These are phyloP conservation scores for Lutjanus erythropterus DNA, from an alignment of 2,113 vertebrate genomes.

Conservation along the genomic window DNA sequence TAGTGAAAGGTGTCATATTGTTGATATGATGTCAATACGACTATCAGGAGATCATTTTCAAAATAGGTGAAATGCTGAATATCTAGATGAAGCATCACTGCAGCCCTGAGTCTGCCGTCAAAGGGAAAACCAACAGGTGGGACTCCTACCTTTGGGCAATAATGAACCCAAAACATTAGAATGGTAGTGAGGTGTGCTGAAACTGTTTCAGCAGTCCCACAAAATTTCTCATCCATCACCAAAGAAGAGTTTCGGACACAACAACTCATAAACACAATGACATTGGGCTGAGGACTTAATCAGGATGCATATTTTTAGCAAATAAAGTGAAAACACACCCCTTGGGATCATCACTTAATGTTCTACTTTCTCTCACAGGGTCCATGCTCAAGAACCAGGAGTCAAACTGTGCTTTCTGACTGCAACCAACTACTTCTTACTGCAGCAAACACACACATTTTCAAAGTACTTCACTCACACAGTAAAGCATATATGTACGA, in stretches of 20 bases:
- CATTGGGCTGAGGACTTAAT: slow-evolving; percentile 8
- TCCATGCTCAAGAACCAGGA: slow-evolving; percentile 3
- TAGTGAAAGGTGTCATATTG: too few relatives aligned
- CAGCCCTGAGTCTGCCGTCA: too few relatives aligned
- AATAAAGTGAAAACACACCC: slow-evolving; percentile 8
- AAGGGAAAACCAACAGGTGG: slow-evolving; percentile 17
- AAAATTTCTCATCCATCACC: not conserved
- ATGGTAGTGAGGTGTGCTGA: not conserved
- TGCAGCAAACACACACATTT: slow-evolving; percentile 8
- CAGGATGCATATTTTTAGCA: slow-evolving; percentile 38
- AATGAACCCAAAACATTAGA: slow-evolving; percentile 10
- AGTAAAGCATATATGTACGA: not conserved
- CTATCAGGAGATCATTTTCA: too few relatives aligned
- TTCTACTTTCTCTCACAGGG: slow-evolving; percentile 6
- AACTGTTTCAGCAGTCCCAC: slow-evolving; percentile 1
- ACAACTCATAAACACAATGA: slow-evolving; percentile 13
- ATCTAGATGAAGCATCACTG: too few relatives aligned
- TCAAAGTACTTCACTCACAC: not conserved
- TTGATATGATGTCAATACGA: too few relatives aligned
- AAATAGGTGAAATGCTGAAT: too few relatives aligned
- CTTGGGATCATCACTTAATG: slow-evolving; percentile 30
- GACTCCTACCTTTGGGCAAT: slow-evolving; percentile 20
- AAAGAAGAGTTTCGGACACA: slow-evolving; percentile 5
- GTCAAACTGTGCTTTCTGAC: not conserved
- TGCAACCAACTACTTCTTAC: not conserved